Base-by-base conservation (phyloP, 35 echinoderm and acorn worm species). In the Acanthaster planci region DNA sequence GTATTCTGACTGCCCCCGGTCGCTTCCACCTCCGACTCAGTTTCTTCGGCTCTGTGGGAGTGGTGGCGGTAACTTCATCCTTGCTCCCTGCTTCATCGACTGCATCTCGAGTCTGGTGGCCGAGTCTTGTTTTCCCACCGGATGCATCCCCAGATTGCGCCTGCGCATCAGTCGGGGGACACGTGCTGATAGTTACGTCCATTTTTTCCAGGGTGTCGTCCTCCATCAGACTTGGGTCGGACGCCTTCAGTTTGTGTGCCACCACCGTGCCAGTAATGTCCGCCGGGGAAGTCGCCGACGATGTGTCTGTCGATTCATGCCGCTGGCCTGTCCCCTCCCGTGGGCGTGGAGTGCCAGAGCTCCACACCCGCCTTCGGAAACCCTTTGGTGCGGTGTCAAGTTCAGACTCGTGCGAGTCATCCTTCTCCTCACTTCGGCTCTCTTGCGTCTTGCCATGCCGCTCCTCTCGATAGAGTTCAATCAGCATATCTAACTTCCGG, bases 401-500 rank as follows among this genome's bases (percentile, higher is more conserved):
- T 83, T 83, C 81, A 1, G 83, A 77, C 16, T 60, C 79, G 18
- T 91, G 82, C 22, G 82, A 86, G 35, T 86, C 83, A 14, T 91
- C 84, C n/a, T 72, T 82, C 18, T 90, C 80, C 32, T 91, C 89
- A 29, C 52, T 39, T 12, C 54, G 56, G 40, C 84, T 67, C 56
- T 82, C 87, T 7, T 83, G 77, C 1, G 80, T 78, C 77, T 97
- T 97, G 21, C 86, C 76, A 23, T 97, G 94, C n/a, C 94, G 56
- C 38, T 99, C 96, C 3, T 99, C 96, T 54, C 96, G 67, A 58
- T 99, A 99, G 82, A 99, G 82, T 36, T 99, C 96, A 38, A 99
- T 99, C 78, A 99, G 78, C 96, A 99, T 99, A 60, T 99, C 96
- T 22, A 99, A 60, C 58, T 97, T 99, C 4, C 96, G 76, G 54